Conservation (phyloP, 30 jellyfish, hydroid and myxozoan genomes). For the Rhopilema esculentum region DNA sequence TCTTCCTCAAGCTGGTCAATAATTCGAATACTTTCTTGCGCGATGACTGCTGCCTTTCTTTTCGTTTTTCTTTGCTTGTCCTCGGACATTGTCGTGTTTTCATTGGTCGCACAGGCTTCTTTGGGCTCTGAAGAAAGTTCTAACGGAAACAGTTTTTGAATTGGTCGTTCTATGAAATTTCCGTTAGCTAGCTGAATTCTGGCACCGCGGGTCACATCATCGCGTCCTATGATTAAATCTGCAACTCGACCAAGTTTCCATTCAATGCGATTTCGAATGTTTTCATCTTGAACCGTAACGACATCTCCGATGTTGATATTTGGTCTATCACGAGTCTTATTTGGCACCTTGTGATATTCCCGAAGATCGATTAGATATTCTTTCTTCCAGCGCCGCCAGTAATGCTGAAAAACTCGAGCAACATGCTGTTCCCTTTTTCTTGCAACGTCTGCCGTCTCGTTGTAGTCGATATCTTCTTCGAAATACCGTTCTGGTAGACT, state of each 20-base stretch:
- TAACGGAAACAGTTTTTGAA: slow-evolving; percentile 7
- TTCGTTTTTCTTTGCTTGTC: neutral
- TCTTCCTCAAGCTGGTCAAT: neutral
- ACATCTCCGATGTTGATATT: neutral
- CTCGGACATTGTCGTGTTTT: neutral
- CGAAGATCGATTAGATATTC: neutral
- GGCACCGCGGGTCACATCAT: too few relatives aligned
- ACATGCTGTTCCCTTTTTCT: neutral
- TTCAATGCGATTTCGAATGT: too few relatives aligned
- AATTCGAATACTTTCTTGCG: neutral
- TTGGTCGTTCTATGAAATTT: neutral
- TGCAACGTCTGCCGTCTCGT: too few relatives aligned
- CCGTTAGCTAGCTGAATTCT: neutral
- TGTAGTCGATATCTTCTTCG: too few relatives aligned
- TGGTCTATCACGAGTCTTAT: neutral
- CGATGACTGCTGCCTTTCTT: neutral
- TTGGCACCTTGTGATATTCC: neutral
- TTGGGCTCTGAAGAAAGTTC: slow-evolving; percentile 1
- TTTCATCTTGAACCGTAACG: too few relatives aligned
- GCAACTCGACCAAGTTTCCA: too few relatives aligned
- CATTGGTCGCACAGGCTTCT: neutral
- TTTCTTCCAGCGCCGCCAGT: neutral
- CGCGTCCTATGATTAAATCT: too few relatives aligned
- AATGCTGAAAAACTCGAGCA: neutral
- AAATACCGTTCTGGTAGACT: too few relatives aligned